Evolutionary conservation across 1,140 invertebrate species (phyloP).

Genomic region (Scaptomyza hsui): DNA sequence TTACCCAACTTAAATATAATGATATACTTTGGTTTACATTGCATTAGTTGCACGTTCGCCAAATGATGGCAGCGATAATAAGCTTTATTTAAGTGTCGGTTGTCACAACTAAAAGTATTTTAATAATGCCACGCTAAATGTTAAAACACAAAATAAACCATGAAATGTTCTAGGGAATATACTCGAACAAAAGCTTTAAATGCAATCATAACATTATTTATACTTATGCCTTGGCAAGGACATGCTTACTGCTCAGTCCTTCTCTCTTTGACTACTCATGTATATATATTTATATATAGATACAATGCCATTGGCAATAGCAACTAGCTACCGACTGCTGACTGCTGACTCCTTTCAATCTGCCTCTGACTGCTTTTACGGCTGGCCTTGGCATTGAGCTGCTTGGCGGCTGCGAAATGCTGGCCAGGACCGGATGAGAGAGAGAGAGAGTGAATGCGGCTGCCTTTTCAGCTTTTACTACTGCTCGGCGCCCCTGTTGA

Average conservation of each 20-base stretch:
- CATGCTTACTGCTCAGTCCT: background rate
- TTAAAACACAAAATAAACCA: too few species aligned
- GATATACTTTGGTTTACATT: too few species aligned
- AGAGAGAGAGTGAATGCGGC: background rate
- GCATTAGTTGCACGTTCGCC: too few species aligned
- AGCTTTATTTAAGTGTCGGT: too few species aligned
- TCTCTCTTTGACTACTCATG: background rate
- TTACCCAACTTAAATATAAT: too few species aligned
- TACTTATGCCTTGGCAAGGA: constrained; percentile 1
- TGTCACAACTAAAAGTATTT: too few species aligned
- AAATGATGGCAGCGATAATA: too few species aligned
- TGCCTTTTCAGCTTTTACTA: background rate
- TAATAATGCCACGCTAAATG: too few species aligned
- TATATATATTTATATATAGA: too few species aligned
- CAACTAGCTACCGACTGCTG: background rate
- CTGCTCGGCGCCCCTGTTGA: background rate
- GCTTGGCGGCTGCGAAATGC: background rate
- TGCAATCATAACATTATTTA: background rate
- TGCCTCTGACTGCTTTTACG: too few species aligned
- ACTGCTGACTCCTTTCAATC: background rate
- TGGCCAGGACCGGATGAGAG: background rate
- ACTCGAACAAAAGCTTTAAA: background rate
- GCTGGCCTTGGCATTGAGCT: constrained; percentile 3
- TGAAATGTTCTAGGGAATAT: too few species aligned
- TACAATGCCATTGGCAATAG: background rate